Evolutionary conservation across 2,888 invertebrate species (phyloP), one percentile per base, ranked within the genome.

Genomic region (Trachelus tabidus): DNA sequence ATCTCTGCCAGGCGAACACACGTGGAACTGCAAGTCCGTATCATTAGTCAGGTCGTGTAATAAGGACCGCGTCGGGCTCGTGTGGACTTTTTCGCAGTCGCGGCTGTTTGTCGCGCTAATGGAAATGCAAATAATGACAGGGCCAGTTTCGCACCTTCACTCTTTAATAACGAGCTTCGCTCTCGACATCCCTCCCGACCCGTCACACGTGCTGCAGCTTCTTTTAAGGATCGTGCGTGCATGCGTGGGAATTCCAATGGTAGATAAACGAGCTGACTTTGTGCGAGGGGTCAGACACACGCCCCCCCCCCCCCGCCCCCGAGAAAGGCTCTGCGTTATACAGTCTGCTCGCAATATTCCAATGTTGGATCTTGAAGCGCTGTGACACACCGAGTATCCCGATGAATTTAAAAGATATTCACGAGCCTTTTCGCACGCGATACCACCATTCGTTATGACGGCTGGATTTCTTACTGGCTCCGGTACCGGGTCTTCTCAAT

Each of bases 91-190:
- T 85, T 74, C 76, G 79, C 77, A 85, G 81, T 79, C 83, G 76
- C 76, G 81, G 81, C 84, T 83, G 84, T 86, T 85, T 85, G 82
- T 86, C 86, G 81, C 81, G 86, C 83, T 85, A 85, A 85, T 85
- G 85, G 85, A 85, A 85, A 85, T 85, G 85, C 86, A 85, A 85
- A 85, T 85, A 85, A 85, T 86, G 82, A 75, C 81, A 76, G 74
- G 76, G 80, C 80, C 84, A 84, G 85, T 86, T 86, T 85, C 85
- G 81, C 86, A 82, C 85, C 81, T 85, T 78, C 79, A 23, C 34
- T 73, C 79, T 82, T 81, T 84, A 83, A 85, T 85, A 85, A 85
- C 82, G 82, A 84, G 85, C 77, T 77, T 75, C 75, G 77, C 76
- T 34, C 35, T 73, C 74, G 30, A 12, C 35, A 12, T 73, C 74